A percentile compares a stretch with the other conserved stretches of the same genome.
These are phyloP conservation scores for Corvus moneduloides DNA, from an alignment of 2,113 vertebrate genomes.

Conservation along the genomic window DNA sequence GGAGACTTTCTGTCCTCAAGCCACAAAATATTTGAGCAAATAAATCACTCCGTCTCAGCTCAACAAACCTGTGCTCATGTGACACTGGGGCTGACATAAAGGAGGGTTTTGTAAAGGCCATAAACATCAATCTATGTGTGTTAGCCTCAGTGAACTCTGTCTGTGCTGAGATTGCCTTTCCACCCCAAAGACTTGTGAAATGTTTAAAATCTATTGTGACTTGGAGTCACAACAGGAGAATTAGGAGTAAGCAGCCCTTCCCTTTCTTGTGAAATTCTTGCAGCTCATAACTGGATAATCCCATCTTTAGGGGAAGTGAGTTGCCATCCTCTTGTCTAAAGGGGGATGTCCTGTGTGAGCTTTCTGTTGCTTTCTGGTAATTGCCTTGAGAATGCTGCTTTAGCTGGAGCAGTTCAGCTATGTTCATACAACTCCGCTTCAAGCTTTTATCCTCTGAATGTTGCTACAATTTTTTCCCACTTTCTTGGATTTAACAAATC, in stretches of 20 bases:
- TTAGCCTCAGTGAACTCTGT: background rate
- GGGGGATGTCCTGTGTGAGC: background rate
- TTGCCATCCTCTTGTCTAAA: background rate
- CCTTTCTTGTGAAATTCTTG: background rate
- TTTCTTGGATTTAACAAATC: background rate
- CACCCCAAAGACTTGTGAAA: background rate
- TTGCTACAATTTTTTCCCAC: accelerated
- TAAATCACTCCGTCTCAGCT: background rate
- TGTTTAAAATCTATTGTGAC: background rate
- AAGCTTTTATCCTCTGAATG: background rate
- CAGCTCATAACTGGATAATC: background rate
- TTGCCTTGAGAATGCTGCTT: background rate
- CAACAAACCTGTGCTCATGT: background rate
- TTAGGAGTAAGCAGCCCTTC: background rate
- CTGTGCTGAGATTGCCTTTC: background rate
- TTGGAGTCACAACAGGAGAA: no score
- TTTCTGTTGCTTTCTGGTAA: background rate
- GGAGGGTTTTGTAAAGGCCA: background rate
- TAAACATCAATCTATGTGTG: background rate
- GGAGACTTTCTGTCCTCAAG: background rate
- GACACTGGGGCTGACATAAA: background rate
- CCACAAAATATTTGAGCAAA: background rate
- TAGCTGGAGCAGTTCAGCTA: background rate
- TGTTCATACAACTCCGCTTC: background rate
- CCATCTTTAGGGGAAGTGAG: background rate